Percentiles rank a stretch among this genome's conserved stretches.
These are phyloP conservation scores for Aeoliscus strigatus DNA, from an alignment of 2,797 vertebrate species.

Conservation along the genomic window DNA sequence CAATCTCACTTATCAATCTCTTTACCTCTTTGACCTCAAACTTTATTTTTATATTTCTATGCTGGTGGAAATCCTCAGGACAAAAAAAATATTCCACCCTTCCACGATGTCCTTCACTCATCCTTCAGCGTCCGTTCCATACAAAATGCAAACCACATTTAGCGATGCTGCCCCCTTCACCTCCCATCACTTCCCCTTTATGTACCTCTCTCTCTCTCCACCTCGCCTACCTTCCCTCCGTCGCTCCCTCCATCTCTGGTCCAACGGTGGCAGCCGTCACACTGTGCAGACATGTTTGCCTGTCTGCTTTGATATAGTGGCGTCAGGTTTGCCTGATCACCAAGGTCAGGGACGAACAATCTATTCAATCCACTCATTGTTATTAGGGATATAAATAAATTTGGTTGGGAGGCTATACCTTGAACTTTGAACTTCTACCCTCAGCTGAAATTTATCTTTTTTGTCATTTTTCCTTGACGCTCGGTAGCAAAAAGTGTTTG, in stretches of 20 bases:
- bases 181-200: conserved; percentile 46
- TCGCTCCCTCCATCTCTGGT: conserved; percentile 19
- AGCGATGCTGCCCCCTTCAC: conserved; percentile 44
- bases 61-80: too few species aligned
- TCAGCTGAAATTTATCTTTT: conserved; percentile 70
- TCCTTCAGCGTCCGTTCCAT: conserved; percentile 81
- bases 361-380: conserved; percentile 84
- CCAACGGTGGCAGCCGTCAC: conserved; percentile 39
- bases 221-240: conserved; percentile 14
- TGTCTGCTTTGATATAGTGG: conserved; percentile 69
- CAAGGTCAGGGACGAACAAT: conserved; percentile 85
- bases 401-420: conserved; percentile 83
- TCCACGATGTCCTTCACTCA: conserved; percentile 69
- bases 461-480: conserved; percentile 46
- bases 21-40: too few species aligned
- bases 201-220: conserved; percentile 15
- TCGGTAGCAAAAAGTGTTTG: conserved; percentile 46
- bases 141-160: conserved; percentile 69
- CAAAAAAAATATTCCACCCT: too few species aligned
- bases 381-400: conserved; percentile 97
- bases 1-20: too few species aligned
- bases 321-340: conserved; percentile 77
- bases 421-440: conserved; percentile 89
- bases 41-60: too few species aligned
- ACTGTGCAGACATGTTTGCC: conserved; percentile 44